Conservation (phyloP, 2,797 vertebrate genomes). For the Holocentrus rufus region DNA sequence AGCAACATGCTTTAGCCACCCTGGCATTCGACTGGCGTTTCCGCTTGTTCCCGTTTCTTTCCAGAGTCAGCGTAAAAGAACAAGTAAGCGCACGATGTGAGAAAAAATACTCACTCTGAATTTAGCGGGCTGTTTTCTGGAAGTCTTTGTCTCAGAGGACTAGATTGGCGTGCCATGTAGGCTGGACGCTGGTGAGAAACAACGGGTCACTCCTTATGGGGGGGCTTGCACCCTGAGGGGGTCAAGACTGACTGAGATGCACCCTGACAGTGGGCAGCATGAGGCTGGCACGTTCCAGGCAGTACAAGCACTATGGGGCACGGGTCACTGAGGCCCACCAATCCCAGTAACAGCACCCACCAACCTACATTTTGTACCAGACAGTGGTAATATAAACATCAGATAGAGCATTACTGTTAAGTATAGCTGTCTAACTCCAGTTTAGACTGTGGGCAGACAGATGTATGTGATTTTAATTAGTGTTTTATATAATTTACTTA, state of each 20-base stretch:
- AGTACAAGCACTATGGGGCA: constrained; percentile 78
- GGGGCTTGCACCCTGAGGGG: constrained; percentile 72
- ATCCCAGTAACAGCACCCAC: constrained; percentile 62
- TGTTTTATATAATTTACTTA: not conserved
- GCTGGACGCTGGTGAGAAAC: constrained; percentile 82
- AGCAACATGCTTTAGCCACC: constrained; percentile 7
- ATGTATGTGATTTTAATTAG: not conserved
- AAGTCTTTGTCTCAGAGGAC: constrained; percentile 86
- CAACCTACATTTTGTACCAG: constrained; percentile 43
- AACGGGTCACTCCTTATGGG: constrained; percentile 62
- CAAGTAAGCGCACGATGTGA: constrained; percentile 58
- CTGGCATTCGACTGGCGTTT: constrained; percentile 18
- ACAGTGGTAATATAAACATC: constrained; percentile 38
- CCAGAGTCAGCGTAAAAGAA: constrained; percentile 64
- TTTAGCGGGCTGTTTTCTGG: constrained; percentile 84
- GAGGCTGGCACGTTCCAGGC: constrained; percentile 79
- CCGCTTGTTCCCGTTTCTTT: constrained; percentile 51
- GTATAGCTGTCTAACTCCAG: constrained; percentile 3
- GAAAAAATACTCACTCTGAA: constrained; percentile 89
- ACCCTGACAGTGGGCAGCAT: constrained; percentile 83
- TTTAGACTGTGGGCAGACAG: not conserved
- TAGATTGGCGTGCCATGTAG: constrained; percentile 88
- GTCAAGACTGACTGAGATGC: constrained; percentile 85
- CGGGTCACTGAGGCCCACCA: constrained; percentile 60
- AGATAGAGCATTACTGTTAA: constrained; percentile 33